Conservation (phyloP, 1,140 invertebrate genomes). For the Ridgeia piscesae region DNA sequence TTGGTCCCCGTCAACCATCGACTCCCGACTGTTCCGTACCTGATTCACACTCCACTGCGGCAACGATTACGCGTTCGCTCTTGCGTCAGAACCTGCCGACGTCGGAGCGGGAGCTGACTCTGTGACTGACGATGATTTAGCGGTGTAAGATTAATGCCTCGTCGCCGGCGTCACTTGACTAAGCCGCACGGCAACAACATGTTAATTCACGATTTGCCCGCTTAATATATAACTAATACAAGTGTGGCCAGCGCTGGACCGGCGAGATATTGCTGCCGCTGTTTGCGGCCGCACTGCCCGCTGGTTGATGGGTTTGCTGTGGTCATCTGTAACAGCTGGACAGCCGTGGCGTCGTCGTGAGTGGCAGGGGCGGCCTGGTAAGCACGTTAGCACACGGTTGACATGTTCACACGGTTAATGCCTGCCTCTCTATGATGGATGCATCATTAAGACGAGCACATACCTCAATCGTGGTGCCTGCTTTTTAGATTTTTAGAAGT, state of each 20-base stretch:
- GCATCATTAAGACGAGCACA: background rate
- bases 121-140: background rate
- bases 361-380: background rate
- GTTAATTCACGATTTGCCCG: background rate
- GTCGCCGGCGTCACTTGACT: background rate
- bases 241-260: background rate
- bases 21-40: background rate
- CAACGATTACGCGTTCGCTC: background rate
- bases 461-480: background rate
- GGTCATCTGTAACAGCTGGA: background rate
- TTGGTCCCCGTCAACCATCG: background rate
- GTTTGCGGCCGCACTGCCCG: background rate
- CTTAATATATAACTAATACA: background rate
- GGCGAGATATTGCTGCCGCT: background rate
- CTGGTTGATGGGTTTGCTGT: background rate
- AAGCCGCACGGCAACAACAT: background rate
- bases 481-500: background rate
- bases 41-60: background rate
- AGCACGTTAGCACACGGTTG: background rate
- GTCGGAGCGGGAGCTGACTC: background rate
- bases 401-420: background rate
- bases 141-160: background rate
- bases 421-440: background rate
- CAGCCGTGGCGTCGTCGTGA: background rate
- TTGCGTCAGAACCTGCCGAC: background rate